These are phyloP conservation scores for Perdix hodgsoniae DNA, from an alignment of 2,797 vertebrate genomes.

Conservation along the genomic window DNA sequence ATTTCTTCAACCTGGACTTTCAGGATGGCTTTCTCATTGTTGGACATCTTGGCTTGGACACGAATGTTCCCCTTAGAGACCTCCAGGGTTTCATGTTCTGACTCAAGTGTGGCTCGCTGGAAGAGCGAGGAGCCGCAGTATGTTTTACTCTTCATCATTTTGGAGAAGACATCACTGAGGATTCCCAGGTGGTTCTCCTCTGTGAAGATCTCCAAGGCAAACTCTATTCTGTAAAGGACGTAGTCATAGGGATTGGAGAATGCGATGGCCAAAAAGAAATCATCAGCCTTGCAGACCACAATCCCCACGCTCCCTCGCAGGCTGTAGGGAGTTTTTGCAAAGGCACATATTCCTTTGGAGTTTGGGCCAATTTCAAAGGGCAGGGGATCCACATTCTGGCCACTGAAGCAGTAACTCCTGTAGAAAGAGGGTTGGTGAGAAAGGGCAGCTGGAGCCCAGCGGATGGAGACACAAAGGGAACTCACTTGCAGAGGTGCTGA, in stretches of 20 bases:
- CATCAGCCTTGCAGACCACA: neutral
- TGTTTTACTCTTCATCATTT: neutral
- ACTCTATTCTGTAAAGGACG: neutral
- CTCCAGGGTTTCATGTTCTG: neutral
- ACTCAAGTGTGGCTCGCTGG: neutral
- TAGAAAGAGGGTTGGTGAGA: neutral
- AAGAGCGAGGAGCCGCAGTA: neutral
- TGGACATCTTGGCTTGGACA: neutral
- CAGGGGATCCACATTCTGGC: neutral
- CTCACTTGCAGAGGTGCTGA: neutral
- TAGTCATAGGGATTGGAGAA: neutral
- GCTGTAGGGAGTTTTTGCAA: neutral
- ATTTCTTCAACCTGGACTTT: neutral
- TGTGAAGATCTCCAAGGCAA: neutral
- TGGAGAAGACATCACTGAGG: neutral
- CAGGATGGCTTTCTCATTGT: neutral
- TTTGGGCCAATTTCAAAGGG: neutral
- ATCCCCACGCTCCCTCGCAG: neutral
- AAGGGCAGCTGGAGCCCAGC: neutral
- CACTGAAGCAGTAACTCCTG: neutral
- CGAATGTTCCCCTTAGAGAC: neutral
- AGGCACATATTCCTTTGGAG: neutral
- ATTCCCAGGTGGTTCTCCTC: neutral
- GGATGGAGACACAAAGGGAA: too few species aligned
- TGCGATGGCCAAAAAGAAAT: neutral